Conservation (phyloP, 2,888 invertebrate genomes). For the Rhagonycha fulva region DNA sequence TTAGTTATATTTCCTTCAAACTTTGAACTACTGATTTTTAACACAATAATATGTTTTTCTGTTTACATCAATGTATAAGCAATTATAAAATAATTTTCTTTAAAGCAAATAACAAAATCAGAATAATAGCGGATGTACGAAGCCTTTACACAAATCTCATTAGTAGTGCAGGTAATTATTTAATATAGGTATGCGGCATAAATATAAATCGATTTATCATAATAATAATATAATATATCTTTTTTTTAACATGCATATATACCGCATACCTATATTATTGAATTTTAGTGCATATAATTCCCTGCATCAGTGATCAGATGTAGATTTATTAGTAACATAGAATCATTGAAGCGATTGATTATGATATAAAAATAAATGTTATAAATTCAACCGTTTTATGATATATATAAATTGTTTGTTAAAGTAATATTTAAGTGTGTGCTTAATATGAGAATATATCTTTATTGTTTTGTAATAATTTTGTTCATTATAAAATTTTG, state of each 20-base stretch:
- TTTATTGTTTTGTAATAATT: not conserved
- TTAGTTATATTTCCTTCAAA: too few relatives aligned
- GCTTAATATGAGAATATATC: not conserved
- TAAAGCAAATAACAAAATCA: not conserved
- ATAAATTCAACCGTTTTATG: not conserved
- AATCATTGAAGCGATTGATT: not conserved
- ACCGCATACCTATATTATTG: too few relatives aligned
- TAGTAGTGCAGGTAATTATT: not conserved
- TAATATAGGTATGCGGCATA: too few relatives aligned
- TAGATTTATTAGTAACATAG: not conserved
- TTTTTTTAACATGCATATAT: too few relatives aligned
- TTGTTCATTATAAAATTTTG: not conserved
- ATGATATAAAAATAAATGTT: not conserved
- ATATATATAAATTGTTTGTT: not conserved
- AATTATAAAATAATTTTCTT: not conserved
- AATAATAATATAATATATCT: too few relatives aligned
- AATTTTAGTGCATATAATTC: too few relatives aligned
- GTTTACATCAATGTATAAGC: not conserved
- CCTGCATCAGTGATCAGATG: not conserved
- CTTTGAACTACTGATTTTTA: too few relatives aligned
- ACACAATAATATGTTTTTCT: too few relatives aligned
- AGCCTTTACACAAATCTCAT: not conserved
- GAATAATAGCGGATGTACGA: not conserved
- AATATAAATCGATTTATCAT: too few relatives aligned
- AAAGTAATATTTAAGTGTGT: not conserved